Evolutionary conservation across 92 coral and sea anemone species (phyloP).

Genomic region (Phenganax subtilis): DNA sequence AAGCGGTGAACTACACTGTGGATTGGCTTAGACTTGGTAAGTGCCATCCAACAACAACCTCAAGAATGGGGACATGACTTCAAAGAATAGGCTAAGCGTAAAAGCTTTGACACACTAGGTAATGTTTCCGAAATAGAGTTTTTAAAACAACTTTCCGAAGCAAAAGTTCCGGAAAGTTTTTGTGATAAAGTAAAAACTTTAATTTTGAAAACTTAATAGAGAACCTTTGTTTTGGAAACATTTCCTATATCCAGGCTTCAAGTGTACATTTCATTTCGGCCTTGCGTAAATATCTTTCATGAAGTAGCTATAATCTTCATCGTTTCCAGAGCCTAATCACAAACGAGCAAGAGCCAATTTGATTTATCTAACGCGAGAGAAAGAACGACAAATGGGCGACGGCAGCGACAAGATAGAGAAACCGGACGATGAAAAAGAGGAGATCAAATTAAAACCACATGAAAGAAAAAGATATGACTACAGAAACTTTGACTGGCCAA

Average conservation of each 20-base stretch:
- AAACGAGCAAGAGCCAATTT: constrained; percentile 58
- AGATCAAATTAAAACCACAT: constrained; percentile 12
- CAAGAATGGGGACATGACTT: neutral
- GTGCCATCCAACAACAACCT: neutral
- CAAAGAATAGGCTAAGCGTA: no score
- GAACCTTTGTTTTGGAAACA: neutral
- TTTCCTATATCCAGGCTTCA: no score
- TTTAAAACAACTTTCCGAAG: no score
- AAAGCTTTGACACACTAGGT: no score
- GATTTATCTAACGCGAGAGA: constrained; percentile 38
- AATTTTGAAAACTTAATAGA: neutral
- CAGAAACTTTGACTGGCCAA: constrained; percentile 60
- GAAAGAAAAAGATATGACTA: constrained; percentile 37
- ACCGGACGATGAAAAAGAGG: neutral
- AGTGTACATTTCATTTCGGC: no score
- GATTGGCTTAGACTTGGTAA: constrained; percentile 62
- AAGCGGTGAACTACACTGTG: constrained; percentile 62
- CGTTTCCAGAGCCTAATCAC: constrained; percentile 58
- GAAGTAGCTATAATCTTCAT: no score
- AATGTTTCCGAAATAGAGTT: no score
- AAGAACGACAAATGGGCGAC: constrained; percentile 32
- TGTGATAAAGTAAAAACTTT: neutral
- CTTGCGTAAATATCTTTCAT: no score
- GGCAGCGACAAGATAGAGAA: constrained; percentile 10
- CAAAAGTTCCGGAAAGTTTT: no score